A percentile compares a stretch with the other conserved stretches of the same genome.
These are phyloP conservation scores for Eurois occulta DNA, from an alignment of 2,888 invertebrate genomes.

Conservation along the genomic window DNA sequence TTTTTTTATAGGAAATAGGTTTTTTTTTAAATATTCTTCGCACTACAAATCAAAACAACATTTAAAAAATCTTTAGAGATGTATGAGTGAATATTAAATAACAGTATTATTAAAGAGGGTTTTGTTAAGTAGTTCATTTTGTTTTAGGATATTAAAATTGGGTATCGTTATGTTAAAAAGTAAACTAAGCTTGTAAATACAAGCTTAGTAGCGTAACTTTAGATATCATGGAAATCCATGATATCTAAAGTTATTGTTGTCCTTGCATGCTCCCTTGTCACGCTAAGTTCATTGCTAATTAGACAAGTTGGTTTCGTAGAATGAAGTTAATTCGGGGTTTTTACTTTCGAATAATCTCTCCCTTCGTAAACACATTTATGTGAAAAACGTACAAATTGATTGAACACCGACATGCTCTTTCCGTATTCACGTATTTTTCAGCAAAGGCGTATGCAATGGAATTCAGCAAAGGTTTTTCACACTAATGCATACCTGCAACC, in stretches of 20 bases:
- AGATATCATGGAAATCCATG: no score
- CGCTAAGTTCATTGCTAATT: background rate
- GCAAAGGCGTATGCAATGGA: background rate
- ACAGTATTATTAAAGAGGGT: background rate
- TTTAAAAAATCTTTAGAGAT: background rate
- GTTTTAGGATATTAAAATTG: background rate
- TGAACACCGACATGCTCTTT: background rate
- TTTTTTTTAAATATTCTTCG: background rate
- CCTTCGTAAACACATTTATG: background rate
- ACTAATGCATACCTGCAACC: conserved; percentile 15
- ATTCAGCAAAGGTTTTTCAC: conserved; percentile 12
- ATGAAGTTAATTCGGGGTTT: background rate
- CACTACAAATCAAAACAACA: no score
- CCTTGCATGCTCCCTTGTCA: background rate
- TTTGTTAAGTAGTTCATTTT: background rate
- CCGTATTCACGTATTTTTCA: background rate
- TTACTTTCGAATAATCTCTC: background rate
- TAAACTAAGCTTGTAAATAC: background rate
- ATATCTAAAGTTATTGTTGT: no score
- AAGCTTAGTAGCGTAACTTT: no score
- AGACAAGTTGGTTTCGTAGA: background rate
- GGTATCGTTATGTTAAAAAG: background rate
- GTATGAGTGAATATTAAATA: background rate
- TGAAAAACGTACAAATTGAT: background rate
- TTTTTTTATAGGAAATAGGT: background rate